Base-by-base conservation (phyloP, 2,888 invertebrate species). In the Trimorus sp. region DNA sequence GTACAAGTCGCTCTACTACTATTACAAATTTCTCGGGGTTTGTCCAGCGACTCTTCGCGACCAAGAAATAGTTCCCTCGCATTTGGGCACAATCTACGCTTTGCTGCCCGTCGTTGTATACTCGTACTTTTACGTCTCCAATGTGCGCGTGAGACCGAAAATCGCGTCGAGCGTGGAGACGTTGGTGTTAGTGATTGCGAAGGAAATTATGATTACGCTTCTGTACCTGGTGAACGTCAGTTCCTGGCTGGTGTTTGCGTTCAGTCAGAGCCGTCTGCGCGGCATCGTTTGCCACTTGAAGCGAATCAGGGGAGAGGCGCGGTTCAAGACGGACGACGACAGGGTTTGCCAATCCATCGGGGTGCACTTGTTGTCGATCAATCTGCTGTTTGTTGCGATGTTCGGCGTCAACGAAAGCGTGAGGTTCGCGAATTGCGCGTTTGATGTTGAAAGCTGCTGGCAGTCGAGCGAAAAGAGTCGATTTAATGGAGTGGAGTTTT, bases 171-270 rank as follows among this genome's bases (percentile, higher is more conserved):
- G 7, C 7, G 14, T 59, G 6, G 77, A 78, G 53, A 70, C 70
- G 9, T n/a, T 45, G 1, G 45, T 78, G 7, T 48, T 78, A 0
- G 15, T 78, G 49, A 59, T 70, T 12, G 77, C 77, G 11, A 78
- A 78, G 59, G 70, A 78, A 78, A 40, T 70, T 11, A 78, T 78
- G 77, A 11, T 71, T 49, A 70, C 70, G 6, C 65, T 70, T 7
- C 40, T 78, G 11, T 78, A 63, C 58, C 14, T 71, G 37, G 56
- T 76, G 37, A 76, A 76, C 54, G 37, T 76, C 69, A 54, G 45
- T 12, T 69, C 76, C 51, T 76, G 76, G 76, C 54, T 76, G 16
- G 15, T 56, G 40, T 76, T 76, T 69, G 76, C 76, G 16, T 69
- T 69, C 62, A 76, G 69, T 69, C 76, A 69, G 48, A 69, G 69